phyloP scores from a whole-genome alignment of 1,140 invertebrate genomes.

The Leptinotarsa defecta region DNA sequence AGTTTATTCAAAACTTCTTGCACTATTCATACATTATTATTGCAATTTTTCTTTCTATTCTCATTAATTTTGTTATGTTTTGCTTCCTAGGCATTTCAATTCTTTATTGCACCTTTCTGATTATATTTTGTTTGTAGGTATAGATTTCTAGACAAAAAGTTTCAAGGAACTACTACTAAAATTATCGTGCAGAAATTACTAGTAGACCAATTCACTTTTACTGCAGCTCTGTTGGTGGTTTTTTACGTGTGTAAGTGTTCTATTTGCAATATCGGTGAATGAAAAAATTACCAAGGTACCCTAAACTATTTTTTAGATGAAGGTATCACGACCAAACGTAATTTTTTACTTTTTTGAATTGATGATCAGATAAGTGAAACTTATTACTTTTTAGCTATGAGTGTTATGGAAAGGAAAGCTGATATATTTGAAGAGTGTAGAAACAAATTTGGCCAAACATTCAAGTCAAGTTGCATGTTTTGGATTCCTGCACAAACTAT shows the following conservation, averaged over 20 bases:
- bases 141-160: constrained; percentile 73
- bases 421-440: constrained; percentile 71
- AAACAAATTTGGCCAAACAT: constrained; percentile 75
- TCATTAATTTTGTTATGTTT: no score
- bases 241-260: constrained; percentile 71
- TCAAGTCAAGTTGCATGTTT: constrained; percentile 73
- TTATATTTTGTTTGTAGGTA: constrained; percentile 64
- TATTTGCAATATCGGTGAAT: constrained; percentile 8
- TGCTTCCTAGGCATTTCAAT: no score
- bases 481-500: constrained; percentile 79
- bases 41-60: no score
- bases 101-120: no score
- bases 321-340: neutral
- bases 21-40: no score
- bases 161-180: constrained; percentile 66
- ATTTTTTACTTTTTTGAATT: neutral
- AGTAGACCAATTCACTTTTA: constrained; percentile 78
- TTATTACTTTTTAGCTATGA: constrained; percentile 66
- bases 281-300: neutral
- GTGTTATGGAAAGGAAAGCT: constrained; percentile 69
- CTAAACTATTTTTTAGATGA: neutral
- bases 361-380: no score
- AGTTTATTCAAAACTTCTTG: no score
- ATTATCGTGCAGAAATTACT: constrained; percentile 72
- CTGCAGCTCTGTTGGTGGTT: constrained; percentile 68